Percentiles rank a stretch among this genome's conserved stretches.
These are phyloP conservation scores for Paguma larvata DNA, from an alignment of 2,797 vertebrate species.

Conservation along the genomic window DNA sequence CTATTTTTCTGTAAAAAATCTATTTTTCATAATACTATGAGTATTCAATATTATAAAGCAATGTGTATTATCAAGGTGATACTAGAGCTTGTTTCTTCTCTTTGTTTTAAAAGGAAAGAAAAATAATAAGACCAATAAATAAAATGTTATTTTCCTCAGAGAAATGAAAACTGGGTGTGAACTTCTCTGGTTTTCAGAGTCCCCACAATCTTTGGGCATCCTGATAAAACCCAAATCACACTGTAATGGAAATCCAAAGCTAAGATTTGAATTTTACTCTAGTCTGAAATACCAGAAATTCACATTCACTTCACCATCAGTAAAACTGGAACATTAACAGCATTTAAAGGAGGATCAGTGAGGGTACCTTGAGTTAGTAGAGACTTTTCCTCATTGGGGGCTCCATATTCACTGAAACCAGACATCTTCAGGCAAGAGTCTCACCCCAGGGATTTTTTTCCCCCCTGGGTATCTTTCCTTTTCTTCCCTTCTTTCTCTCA, in stretches of 20 bases:
- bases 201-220: accelerated
- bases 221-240: too few relatives aligned
- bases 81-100: neutral
- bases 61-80: neutral
- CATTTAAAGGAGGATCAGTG: too few relatives aligned
- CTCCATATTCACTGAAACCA: neutral
- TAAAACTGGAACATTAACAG: neutral
- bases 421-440: accelerated
- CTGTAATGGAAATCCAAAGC: neutral
- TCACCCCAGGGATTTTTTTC: neutral
- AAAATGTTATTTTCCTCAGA: neutral
- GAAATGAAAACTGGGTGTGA: neutral
- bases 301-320: too few relatives aligned
- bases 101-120: neutral
- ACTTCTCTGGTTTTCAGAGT: neutral
- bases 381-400: accelerated
- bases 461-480: neutral
- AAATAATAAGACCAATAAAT: neutral
- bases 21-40: neutral
- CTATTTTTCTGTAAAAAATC: neutral
- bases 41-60: neutral
- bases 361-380: too few relatives aligned
- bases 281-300: neutral
- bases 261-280: neutral
- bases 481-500: neutral